A percentile compares a stretch with the other conserved stretches of the same genome.
phyloP scores from a whole-genome alignment of 1,140 invertebrate species.

The Macrocentrus cingulum region DNA sequence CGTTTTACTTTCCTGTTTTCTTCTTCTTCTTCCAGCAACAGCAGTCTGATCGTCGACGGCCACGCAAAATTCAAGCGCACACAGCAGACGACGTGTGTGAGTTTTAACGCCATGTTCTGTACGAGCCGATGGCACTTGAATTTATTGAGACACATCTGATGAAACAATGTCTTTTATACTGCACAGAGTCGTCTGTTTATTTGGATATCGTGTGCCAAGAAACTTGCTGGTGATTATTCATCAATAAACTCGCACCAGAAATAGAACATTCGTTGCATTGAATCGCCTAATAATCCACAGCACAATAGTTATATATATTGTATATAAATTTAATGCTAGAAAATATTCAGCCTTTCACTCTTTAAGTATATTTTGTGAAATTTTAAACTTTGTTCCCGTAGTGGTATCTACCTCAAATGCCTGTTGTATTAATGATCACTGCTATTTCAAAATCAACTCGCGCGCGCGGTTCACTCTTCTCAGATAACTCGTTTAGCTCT shows the following conservation, averaged over 20 bases:
- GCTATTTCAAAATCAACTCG: conserved; percentile 47
- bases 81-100: conserved; percentile 8
- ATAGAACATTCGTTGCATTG: no score
- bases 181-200: no score
- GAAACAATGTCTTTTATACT: not conserved
- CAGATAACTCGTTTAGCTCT: conserved; percentile 47
- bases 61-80: not conserved
- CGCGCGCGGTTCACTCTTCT: conserved; percentile 37
- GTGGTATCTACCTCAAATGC: not conserved
- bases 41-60: conserved; percentile 2
- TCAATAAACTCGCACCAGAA: no score
- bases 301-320: no score
- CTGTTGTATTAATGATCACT: conserved; percentile 37
- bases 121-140: not conserved
- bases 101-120: conserved; percentile 8
- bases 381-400: not conserved
- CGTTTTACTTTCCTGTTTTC: conserved; percentile 40
- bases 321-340: no score
- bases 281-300: no score
- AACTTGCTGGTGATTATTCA: no score
- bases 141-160: conserved; percentile 11
- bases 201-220: no score
- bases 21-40: no score
- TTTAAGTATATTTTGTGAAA: not conserved
- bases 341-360: no score